Evolutionary conservation across 2,113 vertebrate species (phyloP), one percentile per base, ranked within the genome.

Genomic region (Larimichthys polyactis): DNA sequence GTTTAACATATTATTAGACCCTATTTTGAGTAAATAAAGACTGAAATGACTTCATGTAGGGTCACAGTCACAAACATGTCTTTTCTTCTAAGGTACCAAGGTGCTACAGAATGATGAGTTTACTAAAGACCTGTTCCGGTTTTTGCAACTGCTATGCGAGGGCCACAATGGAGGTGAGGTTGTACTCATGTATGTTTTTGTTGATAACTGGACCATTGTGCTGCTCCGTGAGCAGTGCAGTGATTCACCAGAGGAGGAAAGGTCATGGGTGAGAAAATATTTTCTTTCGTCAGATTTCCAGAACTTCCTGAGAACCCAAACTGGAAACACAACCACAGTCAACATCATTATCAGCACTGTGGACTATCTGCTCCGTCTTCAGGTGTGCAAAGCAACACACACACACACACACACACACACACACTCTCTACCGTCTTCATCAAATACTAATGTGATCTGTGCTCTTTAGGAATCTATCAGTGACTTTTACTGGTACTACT

Each of bases 401-500:
- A 43, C 43, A 32, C 32, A 32, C 5, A 72, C 6, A 73, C 32
- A 64, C 12, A 10, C 10, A 32, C 32, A 36, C 6, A 73, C 7
- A 73, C 12, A 7, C 10, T 32, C 27, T 1, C 12, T 36, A 24
- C 36, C n/a, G 36, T 49, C 12, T 54, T 65, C 14, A 22, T 46
- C 43, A 2, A 58, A 4, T 15, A 8, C n/a, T n/a, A 27, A 49
- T 64, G 36, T 49, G 1, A 14, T 40, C 19, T 54, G 36, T 66
- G 54, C 59, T 58, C 67, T 81, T 62, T 17, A 99, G 98, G 98
- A 99, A 93, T 99, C 98, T 12, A 99, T 99, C 94, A 99, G 98
- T 92, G 98, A 99, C 92, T 99, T 99, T 92, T 99, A 99, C 90
- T 99, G 98, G 98, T 99, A 99, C 92, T 99, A 99, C 86, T 99